phyloP scores from a whole-genome alignment of 2,888 invertebrate species.

The Schizaphis graminum region DNA sequence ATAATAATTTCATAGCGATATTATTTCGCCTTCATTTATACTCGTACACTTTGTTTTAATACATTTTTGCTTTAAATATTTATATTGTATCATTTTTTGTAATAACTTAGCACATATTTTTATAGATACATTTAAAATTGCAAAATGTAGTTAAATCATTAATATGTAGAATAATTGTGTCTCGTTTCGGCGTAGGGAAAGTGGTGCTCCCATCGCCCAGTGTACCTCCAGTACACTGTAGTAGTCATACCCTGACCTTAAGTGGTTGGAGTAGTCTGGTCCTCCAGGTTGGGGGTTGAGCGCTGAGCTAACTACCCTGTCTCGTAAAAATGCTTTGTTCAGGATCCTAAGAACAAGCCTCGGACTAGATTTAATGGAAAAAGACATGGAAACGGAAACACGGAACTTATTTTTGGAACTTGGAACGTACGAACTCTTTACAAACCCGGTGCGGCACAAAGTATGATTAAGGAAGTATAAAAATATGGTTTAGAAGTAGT shows the following conservation, averaged over 20 bases:
- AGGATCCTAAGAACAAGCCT: background rate
- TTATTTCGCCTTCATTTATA: background rate
- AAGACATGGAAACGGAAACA: conserved; percentile 12
- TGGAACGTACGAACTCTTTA: background rate
- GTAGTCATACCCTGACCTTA: background rate
- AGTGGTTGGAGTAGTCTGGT: background rate
- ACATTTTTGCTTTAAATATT: background rate
- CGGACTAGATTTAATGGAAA: background rate
- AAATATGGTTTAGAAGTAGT: background rate
- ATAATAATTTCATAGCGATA: background rate
- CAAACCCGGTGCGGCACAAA: background rate
- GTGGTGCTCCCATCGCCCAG: conserved; percentile 2
- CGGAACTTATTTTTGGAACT: background rate
- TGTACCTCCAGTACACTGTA: background rate
- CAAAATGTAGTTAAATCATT: no score
- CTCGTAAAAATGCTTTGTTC: conserved; percentile 12
- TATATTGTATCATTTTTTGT: background rate
- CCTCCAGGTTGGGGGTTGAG: background rate
- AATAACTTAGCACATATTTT: no score
- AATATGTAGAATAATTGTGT: no score
- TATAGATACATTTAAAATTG: no score
- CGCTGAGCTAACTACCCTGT: conserved; percentile 20
- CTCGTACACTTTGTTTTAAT: background rate
- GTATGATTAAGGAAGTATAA: background rate
- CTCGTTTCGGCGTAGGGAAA: conserved; percentile 14